Evolutionary conservation across 2,113 vertebrate species (phyloP).

Genomic region (Meriones unguiculatus): DNA sequence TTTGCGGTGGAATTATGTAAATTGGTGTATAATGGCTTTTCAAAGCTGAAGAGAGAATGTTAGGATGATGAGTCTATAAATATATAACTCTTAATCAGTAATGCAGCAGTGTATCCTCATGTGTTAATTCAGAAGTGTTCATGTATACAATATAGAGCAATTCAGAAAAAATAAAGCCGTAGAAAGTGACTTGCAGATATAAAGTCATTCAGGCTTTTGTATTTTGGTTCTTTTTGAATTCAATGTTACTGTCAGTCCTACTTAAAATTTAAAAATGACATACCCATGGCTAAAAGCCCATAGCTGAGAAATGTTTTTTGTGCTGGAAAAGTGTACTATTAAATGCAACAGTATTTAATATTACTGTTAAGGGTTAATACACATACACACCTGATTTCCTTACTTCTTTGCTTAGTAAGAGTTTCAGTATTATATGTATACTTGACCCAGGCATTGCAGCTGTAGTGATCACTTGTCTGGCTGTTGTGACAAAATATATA

Average conservation of each 20-base stretch:
- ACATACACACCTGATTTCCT: not conserved
- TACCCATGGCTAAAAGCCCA: not conserved
- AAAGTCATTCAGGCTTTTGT: not conserved
- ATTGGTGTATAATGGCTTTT: not conserved
- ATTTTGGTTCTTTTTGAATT: not conserved
- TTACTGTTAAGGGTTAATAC: not conserved
- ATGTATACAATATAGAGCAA: not conserved
- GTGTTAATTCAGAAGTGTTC: not conserved
- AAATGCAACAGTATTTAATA: not conserved
- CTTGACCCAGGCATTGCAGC: rapidly evolving
- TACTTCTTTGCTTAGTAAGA: not conserved
- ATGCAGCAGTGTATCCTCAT: not conserved
- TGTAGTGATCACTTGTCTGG: not conserved
- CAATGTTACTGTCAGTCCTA: not conserved
- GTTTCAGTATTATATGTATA: not conserved
- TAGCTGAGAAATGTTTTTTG: not conserved
- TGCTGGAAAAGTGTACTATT: not conserved
- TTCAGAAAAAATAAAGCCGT: not conserved
- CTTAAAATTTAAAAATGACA: not conserved
- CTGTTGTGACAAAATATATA: not conserved
- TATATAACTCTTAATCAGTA: not conserved
- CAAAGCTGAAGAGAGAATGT: not conserved
- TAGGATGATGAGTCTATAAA: not conserved
- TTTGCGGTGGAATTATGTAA: not conserved
- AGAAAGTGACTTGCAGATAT: not conserved